These are phyloP conservation scores for Cyprinus carpio DNA, from an alignment of 2,113 vertebrate species.

Conservation along the genomic window DNA sequence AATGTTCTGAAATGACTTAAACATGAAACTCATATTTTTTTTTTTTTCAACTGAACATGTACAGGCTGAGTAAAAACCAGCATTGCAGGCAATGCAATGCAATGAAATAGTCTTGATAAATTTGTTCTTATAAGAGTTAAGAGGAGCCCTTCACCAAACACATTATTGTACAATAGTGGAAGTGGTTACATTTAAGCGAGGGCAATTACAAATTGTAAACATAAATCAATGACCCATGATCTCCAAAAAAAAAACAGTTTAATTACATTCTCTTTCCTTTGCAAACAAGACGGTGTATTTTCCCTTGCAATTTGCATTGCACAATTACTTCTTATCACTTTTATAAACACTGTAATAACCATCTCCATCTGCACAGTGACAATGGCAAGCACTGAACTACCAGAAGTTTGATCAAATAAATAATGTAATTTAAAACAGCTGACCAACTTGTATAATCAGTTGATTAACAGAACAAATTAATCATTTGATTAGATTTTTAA, in stretches of 20 bases:
- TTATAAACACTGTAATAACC: neutral
- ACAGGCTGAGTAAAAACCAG: neutral
- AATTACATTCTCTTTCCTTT: neutral
- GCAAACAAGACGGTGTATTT: neutral
- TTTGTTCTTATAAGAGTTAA: neutral
- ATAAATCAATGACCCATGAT: neutral
- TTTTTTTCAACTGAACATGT: neutral
- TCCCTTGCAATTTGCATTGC: neutral
- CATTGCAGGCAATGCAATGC: neutral
- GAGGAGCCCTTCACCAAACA: neutral
- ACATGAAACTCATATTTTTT: neutral
- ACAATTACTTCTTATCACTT: slow-evolving; percentile 1
- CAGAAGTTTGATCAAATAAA: slow-evolving; percentile 47
- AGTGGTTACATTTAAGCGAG: neutral
- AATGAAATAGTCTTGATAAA: neutral
- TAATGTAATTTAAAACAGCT: slow-evolving; percentile 42
- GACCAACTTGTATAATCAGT: neutral
- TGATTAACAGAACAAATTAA: neutral
- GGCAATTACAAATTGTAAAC: neutral
- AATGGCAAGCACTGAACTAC: slow-evolving; percentile 17
- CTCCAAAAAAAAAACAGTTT: neutral
- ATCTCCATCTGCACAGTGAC: slow-evolving; percentile 21
- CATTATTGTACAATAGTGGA: neutral
- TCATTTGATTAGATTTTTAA: neutral
- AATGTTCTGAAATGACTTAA: neutral